Percentiles rank a stretch among this genome's conserved stretches.
These are phyloP conservation scores for Drosophila paracracens DNA, from an alignment of 2,888 invertebrate genomes.

Conservation along the genomic window DNA sequence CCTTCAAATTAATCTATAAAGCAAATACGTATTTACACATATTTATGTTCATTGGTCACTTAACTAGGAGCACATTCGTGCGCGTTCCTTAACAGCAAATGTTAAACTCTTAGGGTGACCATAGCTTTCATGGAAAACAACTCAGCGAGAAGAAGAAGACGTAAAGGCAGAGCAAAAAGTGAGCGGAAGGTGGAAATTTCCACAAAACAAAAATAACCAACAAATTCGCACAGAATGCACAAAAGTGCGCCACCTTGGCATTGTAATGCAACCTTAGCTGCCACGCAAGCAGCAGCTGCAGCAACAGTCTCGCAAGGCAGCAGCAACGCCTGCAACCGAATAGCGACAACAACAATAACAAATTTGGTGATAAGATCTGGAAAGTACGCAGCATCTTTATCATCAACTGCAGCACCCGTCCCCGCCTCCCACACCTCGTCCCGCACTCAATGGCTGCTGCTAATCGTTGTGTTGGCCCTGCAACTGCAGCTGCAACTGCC, in stretches of 20 bases:
- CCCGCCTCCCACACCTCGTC: conserved; percentile 17
- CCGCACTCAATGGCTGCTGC: conserved; percentile 31
- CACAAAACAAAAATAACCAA: conserved; percentile 58
- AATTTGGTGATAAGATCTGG: conserved; percentile 48
- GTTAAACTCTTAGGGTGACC: conserved; percentile 20
- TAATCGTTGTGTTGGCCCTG: conserved; percentile 39
- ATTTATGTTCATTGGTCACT: background rate
- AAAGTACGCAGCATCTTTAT: conserved; percentile 48
- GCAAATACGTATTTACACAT: background rate
- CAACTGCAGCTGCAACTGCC: conserved; percentile 19
- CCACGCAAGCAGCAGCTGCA: conserved; percentile 51
- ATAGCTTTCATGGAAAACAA: conserved; percentile 10
- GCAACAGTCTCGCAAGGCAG: conserved; percentile 4
- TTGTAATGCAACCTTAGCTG: conserved; percentile 35
- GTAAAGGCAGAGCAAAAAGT: conserved; percentile 23
- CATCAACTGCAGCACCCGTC: conserved; percentile 12
- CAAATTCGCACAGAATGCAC: conserved; percentile 69
- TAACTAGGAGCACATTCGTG: background rate
- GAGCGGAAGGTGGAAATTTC: conserved; percentile 58
- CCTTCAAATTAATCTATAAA: background rate
- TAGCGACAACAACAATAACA: conserved; percentile 4
- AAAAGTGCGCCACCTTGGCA: conserved; percentile 77
- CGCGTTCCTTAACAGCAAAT: background rate
- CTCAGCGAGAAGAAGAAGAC: conserved; percentile 22
- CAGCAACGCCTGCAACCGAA: conserved; percentile 8